Evolutionary conservation across 2,888 invertebrate species (phyloP).

Genomic region (Mantis religiosa): DNA sequence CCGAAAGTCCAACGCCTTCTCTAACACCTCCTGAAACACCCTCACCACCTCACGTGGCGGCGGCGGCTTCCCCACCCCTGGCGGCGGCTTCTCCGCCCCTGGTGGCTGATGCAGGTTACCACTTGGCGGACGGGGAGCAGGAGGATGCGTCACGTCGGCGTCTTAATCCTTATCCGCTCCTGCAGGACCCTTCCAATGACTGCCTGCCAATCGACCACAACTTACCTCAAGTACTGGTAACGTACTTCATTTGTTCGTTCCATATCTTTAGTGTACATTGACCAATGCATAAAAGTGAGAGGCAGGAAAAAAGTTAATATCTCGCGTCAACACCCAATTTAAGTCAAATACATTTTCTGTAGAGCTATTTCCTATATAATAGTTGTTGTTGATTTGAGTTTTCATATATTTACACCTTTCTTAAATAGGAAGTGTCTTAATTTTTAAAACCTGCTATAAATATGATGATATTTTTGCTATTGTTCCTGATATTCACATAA

Average conservation of each 20-base stretch:
- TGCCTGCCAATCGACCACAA: conserved; percentile 30
- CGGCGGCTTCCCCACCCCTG: background rate
- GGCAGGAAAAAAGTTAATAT: too few species aligned
- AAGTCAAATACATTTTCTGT: too few species aligned
- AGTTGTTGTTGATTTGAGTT: too few species aligned
- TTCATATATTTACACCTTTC: too few species aligned
- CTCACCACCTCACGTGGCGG: conserved; percentile 5
- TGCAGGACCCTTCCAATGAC: conserved; percentile 7
- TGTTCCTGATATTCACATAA: too few species aligned
- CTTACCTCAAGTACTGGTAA: conserved; percentile 29
- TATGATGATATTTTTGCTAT: too few species aligned
- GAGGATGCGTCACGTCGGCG: background rate
- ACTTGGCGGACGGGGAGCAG: background rate
- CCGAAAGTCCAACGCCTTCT: conserved; percentile 4
- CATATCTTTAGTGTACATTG: background rate
- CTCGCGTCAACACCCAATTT: too few species aligned
- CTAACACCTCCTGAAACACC: conserved; percentile 9
- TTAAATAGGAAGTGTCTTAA: too few species aligned
- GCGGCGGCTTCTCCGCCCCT: background rate
- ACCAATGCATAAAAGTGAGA: too few species aligned
- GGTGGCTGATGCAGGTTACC: conserved; percentile 10
- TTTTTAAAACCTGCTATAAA: too few species aligned
- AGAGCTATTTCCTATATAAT: too few species aligned
- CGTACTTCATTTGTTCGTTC: too few species aligned
- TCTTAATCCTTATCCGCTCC: background rate